These are phyloP conservation scores for Chelon auratus DNA, from an alignment of 2,797 vertebrate species.

Conservation along the genomic window DNA sequence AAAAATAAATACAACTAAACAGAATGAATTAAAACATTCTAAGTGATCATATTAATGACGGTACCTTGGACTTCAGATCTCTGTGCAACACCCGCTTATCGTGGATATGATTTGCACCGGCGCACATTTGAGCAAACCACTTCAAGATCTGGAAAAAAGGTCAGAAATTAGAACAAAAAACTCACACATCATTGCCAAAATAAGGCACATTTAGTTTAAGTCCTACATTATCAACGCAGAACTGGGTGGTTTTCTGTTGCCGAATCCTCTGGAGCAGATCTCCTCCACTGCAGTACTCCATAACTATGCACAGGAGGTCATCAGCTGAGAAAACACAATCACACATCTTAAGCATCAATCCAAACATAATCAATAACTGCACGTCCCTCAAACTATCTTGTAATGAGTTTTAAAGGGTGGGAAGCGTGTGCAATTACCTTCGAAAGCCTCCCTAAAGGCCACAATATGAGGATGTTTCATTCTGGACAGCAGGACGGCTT, in stretches of 20 bases:
- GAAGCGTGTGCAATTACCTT: slow-evolving; percentile 80
- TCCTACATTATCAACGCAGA: slow-evolving; percentile 88
- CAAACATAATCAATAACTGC: slow-evolving; percentile 21
- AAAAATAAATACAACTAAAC: background rate
- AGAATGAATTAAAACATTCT: no score
- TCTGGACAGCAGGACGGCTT: slow-evolving; percentile 90
- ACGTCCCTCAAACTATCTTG: slow-evolving; percentile 11
- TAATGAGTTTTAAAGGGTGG: slow-evolving; percentile 1
- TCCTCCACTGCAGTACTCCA: slow-evolving; percentile 93
- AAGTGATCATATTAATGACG: no score
- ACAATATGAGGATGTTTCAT: slow-evolving; percentile 95
- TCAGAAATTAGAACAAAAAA: background rate
- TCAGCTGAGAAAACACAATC: slow-evolving; percentile 80
- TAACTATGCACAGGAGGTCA: slow-evolving; percentile 90
- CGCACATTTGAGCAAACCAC: slow-evolving; percentile 94
- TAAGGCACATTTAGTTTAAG: background rate
- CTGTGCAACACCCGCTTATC: slow-evolving; percentile 90
- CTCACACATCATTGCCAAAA: background rate
- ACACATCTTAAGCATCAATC: slow-evolving; percentile 20
- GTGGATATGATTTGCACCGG: slow-evolving; percentile 90
- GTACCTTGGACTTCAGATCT: slow-evolving; percentile 95
- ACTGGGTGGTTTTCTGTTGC: slow-evolving; percentile 85
- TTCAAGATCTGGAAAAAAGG: slow-evolving; percentile 85
- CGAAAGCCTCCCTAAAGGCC: slow-evolving; percentile 90
- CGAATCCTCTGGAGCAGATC: slow-evolving; percentile 92